Conservation (phyloP, 1,140 invertebrate genomes). For the Listronotus oregonensis region DNA sequence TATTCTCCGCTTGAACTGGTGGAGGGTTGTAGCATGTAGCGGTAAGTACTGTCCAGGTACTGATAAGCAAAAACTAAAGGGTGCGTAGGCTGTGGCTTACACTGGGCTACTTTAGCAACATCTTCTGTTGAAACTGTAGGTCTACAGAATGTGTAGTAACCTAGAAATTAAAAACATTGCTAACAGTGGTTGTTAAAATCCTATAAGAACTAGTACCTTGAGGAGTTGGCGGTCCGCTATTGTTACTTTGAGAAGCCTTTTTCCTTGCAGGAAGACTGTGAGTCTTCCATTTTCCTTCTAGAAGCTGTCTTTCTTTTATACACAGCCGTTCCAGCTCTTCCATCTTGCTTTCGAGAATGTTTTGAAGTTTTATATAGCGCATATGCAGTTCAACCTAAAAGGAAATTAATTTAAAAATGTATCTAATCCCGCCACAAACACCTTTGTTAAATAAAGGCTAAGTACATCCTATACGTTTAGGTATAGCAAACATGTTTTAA, state of each 20-base stretch:
- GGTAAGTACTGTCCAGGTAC: constrained; percentile 70
- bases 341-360: constrained; percentile 83
- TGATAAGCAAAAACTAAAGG: constrained; percentile 70
- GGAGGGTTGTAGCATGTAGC: constrained; percentile 67
- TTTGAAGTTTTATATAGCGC: constrained; percentile 86
- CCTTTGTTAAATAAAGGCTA: no score
- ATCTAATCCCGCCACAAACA: no score
- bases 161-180: constrained; percentile 5
- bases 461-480: no score
- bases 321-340: constrained; percentile 82
- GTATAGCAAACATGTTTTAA: no score
- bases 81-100: constrained; percentile 59
- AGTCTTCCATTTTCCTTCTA: constrained; percentile 85
- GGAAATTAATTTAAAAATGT: no score
- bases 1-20: constrained; percentile 67
- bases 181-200: background rate
- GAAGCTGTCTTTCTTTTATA: constrained; percentile 79
- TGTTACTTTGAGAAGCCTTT: constrained; percentile 64
- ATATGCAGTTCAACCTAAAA: constrained; percentile 82
- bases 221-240: constrained; percentile 57
- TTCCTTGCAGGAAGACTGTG: constrained; percentile 83
- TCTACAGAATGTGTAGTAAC: constrained; percentile 60
- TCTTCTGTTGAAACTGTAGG: constrained; percentile 74
- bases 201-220: constrained; percentile 13
- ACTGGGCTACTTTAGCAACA: constrained; percentile 62